These are phyloP conservation scores for Peromyscus maniculatus DNA, from an alignment of 2,113 vertebrate species.

Conservation along the genomic window DNA sequence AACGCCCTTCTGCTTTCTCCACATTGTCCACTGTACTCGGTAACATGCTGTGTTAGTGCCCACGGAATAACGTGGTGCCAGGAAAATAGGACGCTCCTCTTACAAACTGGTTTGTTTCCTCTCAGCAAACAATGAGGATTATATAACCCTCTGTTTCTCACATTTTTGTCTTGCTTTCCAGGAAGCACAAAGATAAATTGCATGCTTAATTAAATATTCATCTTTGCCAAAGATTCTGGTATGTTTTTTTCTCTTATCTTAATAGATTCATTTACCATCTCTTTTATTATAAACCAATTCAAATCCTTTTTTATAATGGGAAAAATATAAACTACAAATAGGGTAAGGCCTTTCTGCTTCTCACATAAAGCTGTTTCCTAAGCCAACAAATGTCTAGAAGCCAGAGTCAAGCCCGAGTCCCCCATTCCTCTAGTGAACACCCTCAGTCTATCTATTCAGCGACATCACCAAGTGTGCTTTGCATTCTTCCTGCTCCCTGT, in stretches of 20 bases:
- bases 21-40: neutral
- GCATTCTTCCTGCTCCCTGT: neutral
- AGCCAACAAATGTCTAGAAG: conserved; percentile 28
- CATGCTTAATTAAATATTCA: conserved; percentile 57
- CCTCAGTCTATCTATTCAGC: neutral
- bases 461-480: neutral
- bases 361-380: conserved; percentile 12
- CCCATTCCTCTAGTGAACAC: neutral
- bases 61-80: conserved; percentile 40
- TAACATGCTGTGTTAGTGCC: neutral
- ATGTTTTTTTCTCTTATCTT: conserved; percentile 53
- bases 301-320: neutral
- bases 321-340: conserved; percentile 50
- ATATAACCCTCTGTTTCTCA: conserved; percentile 67
- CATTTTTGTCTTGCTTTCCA: conserved; percentile 58
- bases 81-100: conserved; percentile 62
- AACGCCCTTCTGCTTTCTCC: neutral
- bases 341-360: neutral
- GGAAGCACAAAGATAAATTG: conserved; percentile 71
- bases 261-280: conserved; percentile 25
- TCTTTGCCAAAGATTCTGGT: conserved; percentile 34
- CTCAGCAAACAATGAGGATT: conserved; percentile 70
- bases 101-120: conserved; percentile 63
- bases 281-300: conserved; percentile 51
- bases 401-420: neutral